Evolutionary conservation across 1,140 invertebrate species (phyloP).

Genomic region (Semibalanus balanoides): DNA sequence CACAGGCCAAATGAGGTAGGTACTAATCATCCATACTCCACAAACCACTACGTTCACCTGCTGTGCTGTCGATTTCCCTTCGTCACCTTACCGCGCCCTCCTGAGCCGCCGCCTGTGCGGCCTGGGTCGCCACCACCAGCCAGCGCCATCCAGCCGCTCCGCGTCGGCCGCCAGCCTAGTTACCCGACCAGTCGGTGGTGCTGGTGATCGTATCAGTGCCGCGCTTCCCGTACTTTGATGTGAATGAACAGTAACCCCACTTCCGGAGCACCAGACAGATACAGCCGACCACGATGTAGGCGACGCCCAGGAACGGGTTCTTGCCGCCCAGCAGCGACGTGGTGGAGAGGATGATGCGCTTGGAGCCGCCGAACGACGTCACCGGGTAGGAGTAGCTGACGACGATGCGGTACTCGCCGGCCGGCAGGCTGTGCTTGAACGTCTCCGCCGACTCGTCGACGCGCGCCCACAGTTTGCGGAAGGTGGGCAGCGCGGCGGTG

Average conservation of each 20-base stretch:
- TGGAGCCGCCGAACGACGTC: slow-evolving; percentile 74
- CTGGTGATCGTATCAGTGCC: background rate
- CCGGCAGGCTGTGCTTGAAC: slow-evolving; percentile 49
- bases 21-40: too few relatives aligned
- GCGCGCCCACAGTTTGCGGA: slow-evolving; percentile 37
- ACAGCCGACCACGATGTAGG: slow-evolving; percentile 91
- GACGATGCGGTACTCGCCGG: slow-evolving; percentile 56
- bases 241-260: slow-evolving; percentile 89
- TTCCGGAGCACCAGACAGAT: slow-evolving; percentile 82
- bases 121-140: too few relatives aligned
- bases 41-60: too few relatives aligned
- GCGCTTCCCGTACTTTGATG: slow-evolving; percentile 36
- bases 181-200: background rate
- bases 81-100: too few relatives aligned
- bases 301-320: slow-evolving; percentile 95
- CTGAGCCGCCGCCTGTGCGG: too few relatives aligned
- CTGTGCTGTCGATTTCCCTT: too few relatives aligned
- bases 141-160: too few relatives aligned
- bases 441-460: slow-evolving; percentile 18
- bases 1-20: too few relatives aligned
- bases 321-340: slow-evolving; percentile 92
- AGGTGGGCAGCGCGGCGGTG: slow-evolving; percentile 40
- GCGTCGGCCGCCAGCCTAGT: background rate
- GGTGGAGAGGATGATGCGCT: slow-evolving; percentile 87
- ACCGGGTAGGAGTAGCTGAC: slow-evolving; percentile 81